Conservation (phyloP, 2,113 vertebrate species). For the Paraplagusia blochii region DNA sequence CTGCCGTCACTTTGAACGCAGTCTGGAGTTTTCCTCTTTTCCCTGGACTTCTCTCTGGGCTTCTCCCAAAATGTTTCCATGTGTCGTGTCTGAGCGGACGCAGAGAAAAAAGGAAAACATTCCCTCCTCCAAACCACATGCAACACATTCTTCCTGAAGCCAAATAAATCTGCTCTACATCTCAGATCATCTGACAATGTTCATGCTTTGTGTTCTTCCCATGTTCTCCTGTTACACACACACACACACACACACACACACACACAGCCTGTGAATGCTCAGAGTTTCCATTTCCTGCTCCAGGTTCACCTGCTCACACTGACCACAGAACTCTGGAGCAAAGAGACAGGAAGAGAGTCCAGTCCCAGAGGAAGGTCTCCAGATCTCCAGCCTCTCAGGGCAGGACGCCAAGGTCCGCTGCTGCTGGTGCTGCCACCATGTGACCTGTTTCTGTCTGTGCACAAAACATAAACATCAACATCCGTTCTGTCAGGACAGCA, state of each 20-base stretch:
- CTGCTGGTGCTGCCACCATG: constrained; percentile 55
- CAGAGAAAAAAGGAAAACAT: constrained; percentile 69
- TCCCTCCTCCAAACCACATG: constrained; percentile 74
- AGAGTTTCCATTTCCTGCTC: constrained; percentile 75
- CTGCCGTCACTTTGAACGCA: too few species aligned
- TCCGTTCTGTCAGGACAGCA: constrained; percentile 7
- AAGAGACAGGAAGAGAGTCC: constrained; percentile 75
- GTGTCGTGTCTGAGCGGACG: constrained; percentile 72
- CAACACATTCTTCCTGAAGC: constrained; percentile 73
- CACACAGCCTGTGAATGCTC: constrained; percentile 42
- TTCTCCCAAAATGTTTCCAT: constrained; percentile 76
- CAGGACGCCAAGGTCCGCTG: constrained; percentile 54
- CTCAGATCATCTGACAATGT: constrained; percentile 74
- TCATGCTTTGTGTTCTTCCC: constrained; percentile 73
- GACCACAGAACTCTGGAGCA: constrained; percentile 68
- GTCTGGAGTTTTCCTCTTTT: constrained; percentile 54
- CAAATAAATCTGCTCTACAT: constrained; percentile 73
- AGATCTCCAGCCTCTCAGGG: constrained; percentile 53
- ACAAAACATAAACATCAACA: constrained; percentile 31
- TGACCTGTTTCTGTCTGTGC: constrained; percentile 55
- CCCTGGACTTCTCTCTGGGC: constrained; percentile 56
- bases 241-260: constrained; percentile 11
- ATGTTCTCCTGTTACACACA: constrained; percentile 67
- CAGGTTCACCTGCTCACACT: constrained; percentile 74
- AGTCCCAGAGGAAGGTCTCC: constrained; percentile 57